Conservation (phyloP, 2,113 vertebrate genomes). For the Ammospiza caudacuta region DNA sequence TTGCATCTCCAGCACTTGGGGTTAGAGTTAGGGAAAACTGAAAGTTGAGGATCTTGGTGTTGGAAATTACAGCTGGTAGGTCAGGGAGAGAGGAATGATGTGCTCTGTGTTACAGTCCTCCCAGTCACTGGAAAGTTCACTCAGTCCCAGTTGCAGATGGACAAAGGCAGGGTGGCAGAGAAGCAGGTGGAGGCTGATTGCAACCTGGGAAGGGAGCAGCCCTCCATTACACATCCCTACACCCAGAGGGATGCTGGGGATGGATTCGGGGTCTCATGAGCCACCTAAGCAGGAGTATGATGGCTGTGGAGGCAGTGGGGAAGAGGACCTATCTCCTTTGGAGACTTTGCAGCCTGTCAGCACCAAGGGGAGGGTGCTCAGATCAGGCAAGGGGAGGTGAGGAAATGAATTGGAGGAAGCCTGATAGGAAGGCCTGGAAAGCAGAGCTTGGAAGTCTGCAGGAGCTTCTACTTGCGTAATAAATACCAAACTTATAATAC, state of each 20-base stretch:
- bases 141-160: not conserved
- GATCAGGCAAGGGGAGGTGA: not conserved
- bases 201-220: not conserved
- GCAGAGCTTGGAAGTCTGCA: not conserved
- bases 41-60: not conserved
- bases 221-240: not conserved
- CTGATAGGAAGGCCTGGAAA: not conserved
- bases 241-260: not conserved
- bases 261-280: not conserved
- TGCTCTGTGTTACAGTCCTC: not conserved
- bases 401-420: not conserved
- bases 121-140: not conserved
- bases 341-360: not conserved
- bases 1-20: not conserved
- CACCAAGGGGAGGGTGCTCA: not conserved
- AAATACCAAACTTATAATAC: not conserved
- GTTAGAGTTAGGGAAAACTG: not conserved
- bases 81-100: not conserved
- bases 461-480: not conserved
- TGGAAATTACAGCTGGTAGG: not conserved
- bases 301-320: fast-evolving
- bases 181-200: not conserved
- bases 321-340: not conserved
- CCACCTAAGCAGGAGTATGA: not conserved
- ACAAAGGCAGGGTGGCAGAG: not conserved